Base-by-base conservation (phyloP, 2,888 invertebrate species). In the Agrotis clavis region DNA sequence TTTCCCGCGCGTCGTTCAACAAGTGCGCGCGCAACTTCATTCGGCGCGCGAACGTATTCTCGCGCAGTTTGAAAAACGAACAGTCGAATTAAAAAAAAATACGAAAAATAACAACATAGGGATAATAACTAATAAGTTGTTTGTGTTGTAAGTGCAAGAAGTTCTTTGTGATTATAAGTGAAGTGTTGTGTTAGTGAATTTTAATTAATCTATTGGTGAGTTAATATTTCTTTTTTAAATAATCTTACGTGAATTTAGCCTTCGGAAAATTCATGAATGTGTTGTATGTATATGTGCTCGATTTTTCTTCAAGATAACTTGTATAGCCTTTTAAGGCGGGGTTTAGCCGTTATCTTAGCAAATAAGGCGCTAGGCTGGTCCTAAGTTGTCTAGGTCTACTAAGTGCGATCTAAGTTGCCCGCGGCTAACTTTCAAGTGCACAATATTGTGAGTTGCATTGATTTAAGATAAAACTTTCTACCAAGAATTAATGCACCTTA, bases 41-140 rank as follows among this genome's bases (percentile, higher is more conserved):
- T 92, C 91, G 90, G 94, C 93, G 95, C 93, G 94, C 92, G 93
- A 92, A 91, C 93, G 92, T 88, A 90, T 89, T 89, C 90, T 72
- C 74, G 91, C 91, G 90, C 75, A 80, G 79, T 80, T 83, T 84
- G 57, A 77, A 63, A 67, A 87, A 86, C 91, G 88, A 90, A 83
- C 79, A 86, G 86, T 90, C 90, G 88, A 91, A 90, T 89, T 86
- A 80, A 89, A 87, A 77, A 77, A 83, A 84, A 84, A 82, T 67
- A 41, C 41, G 41, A 41, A 41, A 11, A 41, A 41, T 41, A 79
- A 84, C 78, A 77, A 76, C 75, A 13, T 16, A 71, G 72, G 77
- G 82, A 75, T 75, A 79, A 72, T 74, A 73, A 82, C 80, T 84
- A 84, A 69, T 50, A 35, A n/a, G 84, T 80, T 83, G 84, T 89